Base-by-base conservation (phyloP, 2,797 vertebrate species). In the Megalops cyprinoides region DNA sequence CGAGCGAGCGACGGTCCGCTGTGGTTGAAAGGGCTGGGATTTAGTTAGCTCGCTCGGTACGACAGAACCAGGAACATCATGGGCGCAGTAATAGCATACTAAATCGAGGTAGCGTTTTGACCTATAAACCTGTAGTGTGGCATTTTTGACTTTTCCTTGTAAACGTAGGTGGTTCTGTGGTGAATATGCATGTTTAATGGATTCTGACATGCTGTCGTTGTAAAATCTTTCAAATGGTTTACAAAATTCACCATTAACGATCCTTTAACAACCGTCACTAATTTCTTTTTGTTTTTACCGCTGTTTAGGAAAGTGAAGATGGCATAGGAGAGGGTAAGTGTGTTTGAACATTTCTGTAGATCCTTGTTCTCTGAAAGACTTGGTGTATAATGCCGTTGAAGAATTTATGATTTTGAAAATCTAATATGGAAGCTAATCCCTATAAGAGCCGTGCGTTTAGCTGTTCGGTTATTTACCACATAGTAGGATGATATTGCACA, bases 281-380 rank as follows among this genome's bases (percentile, higher is more conserved):
- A 77, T 25, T 31, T 7, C 23, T 8, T 71, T 71, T 74, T 42
- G 15, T 82, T 82, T 80, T 18, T 81, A 73, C 53, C 75, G 86
- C 42, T 58, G 39, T 90, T 74, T 90, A 99, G 98, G 98, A 98
- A 89, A 98, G 97, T 78, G 97, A 98, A 92, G 98, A 98, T 84
- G 97, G 96, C 14, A 98, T 97, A 0, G 98, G 97, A 86, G 97
- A 98, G 86, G 98, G 97, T 99, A 86, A 96, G 95, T 92, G 5
- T 71, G 15, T 37, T 73, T 25, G 14, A 3, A 23, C 55, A 60
- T 82, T 2, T 53, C 71, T n/a, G 15, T 31, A 3, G 39, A 10
- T 20, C n/a, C 9, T 58, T 5, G 4, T 42, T 53, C 34, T 8
- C n/a, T 18, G 2, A 39, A 55, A 49, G 55, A 62, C 23, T 14